These are phyloP conservation scores for Trachelus tabidus DNA, from an alignment of 2,888 invertebrate genomes.

Conservation along the genomic window DNA sequence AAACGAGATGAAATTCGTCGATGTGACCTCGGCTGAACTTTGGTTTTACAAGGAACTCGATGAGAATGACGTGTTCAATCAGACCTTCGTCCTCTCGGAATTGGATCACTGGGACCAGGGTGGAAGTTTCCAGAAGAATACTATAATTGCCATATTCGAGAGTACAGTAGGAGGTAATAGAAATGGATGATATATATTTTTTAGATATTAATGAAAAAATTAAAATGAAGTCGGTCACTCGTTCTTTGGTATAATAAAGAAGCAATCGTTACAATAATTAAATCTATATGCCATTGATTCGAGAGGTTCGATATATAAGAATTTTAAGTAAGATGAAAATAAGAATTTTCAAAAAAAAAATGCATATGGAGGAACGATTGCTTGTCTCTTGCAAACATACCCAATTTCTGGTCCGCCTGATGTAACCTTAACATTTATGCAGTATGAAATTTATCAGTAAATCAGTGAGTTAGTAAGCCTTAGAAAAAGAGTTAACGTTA, in stretches of 20 bases:
- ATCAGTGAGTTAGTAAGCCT: neutral
- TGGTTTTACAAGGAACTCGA: constrained; percentile 83
- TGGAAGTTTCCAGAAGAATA: constrained; percentile 78
- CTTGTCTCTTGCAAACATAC: neutral
- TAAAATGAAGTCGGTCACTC: neutral
- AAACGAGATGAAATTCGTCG: constrained; percentile 78
- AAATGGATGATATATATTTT: constrained; percentile 31
- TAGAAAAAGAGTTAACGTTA: neutral
- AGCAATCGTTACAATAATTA: neutral
- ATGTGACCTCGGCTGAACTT: constrained; percentile 81
- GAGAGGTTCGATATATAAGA: neutral
- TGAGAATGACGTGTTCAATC: constrained; percentile 74
- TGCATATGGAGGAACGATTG: neutral
- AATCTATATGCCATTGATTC: neutral
- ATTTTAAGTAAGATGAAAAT: neutral
- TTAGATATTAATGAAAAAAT: neutral
- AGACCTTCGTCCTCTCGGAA: constrained; percentile 83
- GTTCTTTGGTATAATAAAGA: neutral
- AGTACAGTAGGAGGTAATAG: constrained; percentile 74
- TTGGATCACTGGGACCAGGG: constrained; percentile 80
- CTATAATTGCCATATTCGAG: constrained; percentile 82
- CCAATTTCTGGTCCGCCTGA: neutral
- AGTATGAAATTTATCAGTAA: neutral
- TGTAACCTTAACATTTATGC: neutral
- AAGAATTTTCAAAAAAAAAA: neutral